A percentile compares a stretch with the other conserved stretches of the same genome.
These are phyloP conservation scores for Xylocopa sonorina DNA, from an alignment of 1,140 invertebrate genomes.

Conservation along the genomic window DNA sequence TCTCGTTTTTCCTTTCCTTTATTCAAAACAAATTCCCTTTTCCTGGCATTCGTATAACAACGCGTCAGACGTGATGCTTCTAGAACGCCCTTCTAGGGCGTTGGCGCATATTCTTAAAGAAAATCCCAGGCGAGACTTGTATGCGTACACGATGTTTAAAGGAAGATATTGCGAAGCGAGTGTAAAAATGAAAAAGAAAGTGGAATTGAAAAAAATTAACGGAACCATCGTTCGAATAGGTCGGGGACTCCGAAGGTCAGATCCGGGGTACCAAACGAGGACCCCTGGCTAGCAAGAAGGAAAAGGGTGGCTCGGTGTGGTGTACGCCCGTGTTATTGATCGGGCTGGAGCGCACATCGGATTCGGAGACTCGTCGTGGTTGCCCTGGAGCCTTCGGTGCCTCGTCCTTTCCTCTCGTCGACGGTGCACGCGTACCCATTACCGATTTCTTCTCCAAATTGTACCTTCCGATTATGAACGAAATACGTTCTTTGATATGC, in stretches of 20 bases:
- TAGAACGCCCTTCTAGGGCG: neutral
- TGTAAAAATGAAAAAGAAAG: neutral
- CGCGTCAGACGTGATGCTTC: no score
- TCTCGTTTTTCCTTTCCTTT: no score
- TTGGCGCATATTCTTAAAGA: neutral
- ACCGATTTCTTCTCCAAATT: neutral
- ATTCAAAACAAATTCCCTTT: no score
- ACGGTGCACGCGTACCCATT: neutral
- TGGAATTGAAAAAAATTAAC: neutral
- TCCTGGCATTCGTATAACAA: no score
- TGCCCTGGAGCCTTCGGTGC: constrained; percentile 49
- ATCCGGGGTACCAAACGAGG: constrained; percentile 56
- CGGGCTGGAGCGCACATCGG: constrained; percentile 73
- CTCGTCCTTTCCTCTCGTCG: constrained; percentile 51
- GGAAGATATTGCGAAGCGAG: no score
- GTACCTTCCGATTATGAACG: no score
- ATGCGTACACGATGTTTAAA: neutral
- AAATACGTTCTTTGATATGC: neutral
- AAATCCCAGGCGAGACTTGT: neutral
- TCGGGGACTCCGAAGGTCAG: constrained; percentile 40
- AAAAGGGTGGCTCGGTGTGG: constrained; percentile 70
- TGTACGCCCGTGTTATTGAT: constrained; percentile 80
- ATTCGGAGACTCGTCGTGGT: constrained; percentile 70
- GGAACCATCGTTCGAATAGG: neutral
- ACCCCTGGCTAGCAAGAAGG: constrained; percentile 65